Evolutionary conservation across 2,113 vertebrate species (phyloP).

Genomic region (Urocynchramus pylzowi): DNA sequence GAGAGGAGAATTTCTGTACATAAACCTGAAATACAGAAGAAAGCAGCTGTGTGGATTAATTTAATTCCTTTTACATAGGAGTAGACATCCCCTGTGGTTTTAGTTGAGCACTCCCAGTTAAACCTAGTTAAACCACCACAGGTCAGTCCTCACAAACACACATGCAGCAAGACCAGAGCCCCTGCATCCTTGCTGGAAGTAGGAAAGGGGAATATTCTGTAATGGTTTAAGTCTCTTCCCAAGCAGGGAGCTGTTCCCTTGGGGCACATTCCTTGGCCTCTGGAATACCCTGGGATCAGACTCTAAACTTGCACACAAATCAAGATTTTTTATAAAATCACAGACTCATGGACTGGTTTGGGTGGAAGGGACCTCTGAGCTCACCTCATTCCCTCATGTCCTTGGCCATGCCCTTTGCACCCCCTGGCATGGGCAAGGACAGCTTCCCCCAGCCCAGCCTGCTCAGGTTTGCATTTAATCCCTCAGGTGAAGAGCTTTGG

Average conservation of each 20-base stretch:
- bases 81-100: neutral
- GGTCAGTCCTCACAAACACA: neutral
- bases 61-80: neutral
- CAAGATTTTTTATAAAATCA: neutral
- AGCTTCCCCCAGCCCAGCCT: neutral
- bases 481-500: neutral
- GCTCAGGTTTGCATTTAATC: neutral
- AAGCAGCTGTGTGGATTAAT: neutral
- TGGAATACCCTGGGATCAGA: neutral
- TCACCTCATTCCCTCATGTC: neutral
- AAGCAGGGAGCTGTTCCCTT: neutral
- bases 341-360: neutral
- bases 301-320: neutral
- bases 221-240: neutral
- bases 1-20: neutral
- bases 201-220: neutral
- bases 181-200: neutral
- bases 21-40: neutral
- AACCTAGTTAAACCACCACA: neutral
- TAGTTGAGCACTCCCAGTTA: neutral
- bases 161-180: neutral
- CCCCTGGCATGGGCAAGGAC: neutral
- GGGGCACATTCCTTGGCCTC: neutral
- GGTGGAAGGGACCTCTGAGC: neutral
- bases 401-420: neutral